Evolutionary conservation across 2,888 invertebrate genomes (phyloP), one percentile per base, ranked within the genome.

Genomic region (Trichacis sp.): DNA sequence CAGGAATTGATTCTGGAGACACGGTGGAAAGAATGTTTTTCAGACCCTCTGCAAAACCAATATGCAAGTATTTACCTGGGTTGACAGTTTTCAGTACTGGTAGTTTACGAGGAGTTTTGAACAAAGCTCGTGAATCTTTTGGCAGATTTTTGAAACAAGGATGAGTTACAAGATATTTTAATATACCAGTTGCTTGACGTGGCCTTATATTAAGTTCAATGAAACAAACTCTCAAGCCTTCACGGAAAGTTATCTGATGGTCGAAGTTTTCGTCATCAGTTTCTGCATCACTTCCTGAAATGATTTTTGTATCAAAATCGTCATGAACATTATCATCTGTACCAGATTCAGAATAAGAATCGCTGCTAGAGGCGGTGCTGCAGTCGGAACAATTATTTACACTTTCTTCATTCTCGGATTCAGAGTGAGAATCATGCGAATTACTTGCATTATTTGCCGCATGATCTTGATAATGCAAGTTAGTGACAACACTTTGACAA

Each of bases 1-100:
- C 15, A 2, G 17, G 40, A 3, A 40, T 2, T 11, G 33, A 11
- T n/a, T 33, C 11, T 9, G 29, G 9, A 29, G 29, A 29, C 2
- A 33, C 6, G n/a, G 2, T 6, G 2, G 2, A 2, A 2, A 33
- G 8, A n/a, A 33, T 6, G 2, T 33, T 33, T 3, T 2, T 11
- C 6, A 33, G 5, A 9, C 5, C 33, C 2, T 11, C 33, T 33
- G 2, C 30, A 59, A 54, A 33, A 51, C 64, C 36, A 47, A 42
- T 29, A 51, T 54, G 50, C 11, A 60, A 48, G 33, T 60, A 65
- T 48, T 56, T 2, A n/a, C 60, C 64, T 11, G 64, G 60, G 19
- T 47, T 33, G 9, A 64, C 55, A 29, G 29, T 29, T 17, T 20
- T 19, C 15, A 65, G 48, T 11, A 20, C 17, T 2, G 45, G 36